phyloP scores from a whole-genome alignment of 1,140 invertebrate genomes.

The Periplaneta americana region DNA sequence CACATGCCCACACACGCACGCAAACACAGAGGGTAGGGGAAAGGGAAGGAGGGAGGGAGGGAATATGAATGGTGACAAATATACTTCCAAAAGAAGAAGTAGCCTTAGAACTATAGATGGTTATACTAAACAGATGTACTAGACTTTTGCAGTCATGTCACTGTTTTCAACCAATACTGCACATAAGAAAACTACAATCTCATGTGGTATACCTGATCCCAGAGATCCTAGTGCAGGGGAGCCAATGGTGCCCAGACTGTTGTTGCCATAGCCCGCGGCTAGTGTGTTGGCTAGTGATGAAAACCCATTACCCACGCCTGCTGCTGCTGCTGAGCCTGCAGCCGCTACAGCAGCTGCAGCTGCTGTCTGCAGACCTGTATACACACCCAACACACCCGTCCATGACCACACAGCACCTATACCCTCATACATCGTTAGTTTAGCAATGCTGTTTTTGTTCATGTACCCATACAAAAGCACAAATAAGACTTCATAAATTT shows the following conservation, averaged over 20 bases:
- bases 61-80: too few species aligned
- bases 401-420: background rate
- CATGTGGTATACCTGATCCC: slow-evolving; percentile 9
- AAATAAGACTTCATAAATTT: too few species aligned
- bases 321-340: background rate
- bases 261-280: slow-evolving; percentile 46
- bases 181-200: too few species aligned
- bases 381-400: background rate
- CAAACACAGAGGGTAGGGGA: too few species aligned
- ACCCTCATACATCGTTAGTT: background rate
- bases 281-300: slow-evolving; percentile 46
- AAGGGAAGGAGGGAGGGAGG: too few species aligned
- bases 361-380: background rate
- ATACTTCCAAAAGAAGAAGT: too few species aligned
- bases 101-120: too few species aligned
- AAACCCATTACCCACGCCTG: slow-evolving; percentile 39
- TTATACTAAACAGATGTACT: too few species aligned
- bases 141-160: too few species aligned
- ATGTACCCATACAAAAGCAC: too few species aligned
- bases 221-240: slow-evolving; percentile 38
- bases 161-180: too few species aligned
- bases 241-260: slow-evolving; percentile 47
- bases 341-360: slow-evolving; percentile 22
- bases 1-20: too few species aligned
- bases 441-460: background rate